Percentiles rank a stretch among this genome's conserved stretches.
These are phyloP conservation scores for Halichoerus grypus DNA, from an alignment of 2,113 vertebrate species.

Conservation along the genomic window DNA sequence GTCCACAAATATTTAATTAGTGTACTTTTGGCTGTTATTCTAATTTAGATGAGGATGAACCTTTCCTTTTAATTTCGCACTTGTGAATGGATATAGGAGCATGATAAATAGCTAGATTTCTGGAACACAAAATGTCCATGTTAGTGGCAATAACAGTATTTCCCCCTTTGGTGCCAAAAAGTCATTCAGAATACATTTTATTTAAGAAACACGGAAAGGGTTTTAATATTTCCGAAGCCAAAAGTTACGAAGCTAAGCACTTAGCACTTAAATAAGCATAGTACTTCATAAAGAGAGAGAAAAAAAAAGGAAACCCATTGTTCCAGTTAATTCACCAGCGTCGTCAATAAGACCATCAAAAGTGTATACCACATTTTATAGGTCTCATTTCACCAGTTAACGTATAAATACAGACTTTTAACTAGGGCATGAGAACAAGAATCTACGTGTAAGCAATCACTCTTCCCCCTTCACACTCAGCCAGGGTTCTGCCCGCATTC, in stretches of 20 bases:
- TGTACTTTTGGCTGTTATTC: background rate
- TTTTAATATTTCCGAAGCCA: background rate
- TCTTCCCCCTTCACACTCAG: background rate
- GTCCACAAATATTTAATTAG: background rate
- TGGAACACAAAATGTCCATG: background rate
- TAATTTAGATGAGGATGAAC: conserved; percentile 4
- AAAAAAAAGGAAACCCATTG: background rate
- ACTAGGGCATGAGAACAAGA: background rate
- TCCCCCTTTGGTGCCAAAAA: background rate
- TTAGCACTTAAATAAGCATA: background rate
- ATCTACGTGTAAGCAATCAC: background rate
- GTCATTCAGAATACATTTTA: background rate
- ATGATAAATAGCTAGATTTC: background rate
- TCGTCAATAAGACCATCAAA: background rate
- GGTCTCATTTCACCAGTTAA: background rate
- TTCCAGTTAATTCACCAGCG: background rate
- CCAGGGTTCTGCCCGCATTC: background rate
- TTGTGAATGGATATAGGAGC: background rate
- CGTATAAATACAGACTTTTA: background rate
- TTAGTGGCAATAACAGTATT: background rate
- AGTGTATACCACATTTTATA: background rate
- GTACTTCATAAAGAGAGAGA: background rate
- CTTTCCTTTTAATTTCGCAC: background rate
- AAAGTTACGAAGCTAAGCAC: background rate
- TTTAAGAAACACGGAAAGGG: background rate